These are phyloP conservation scores for Hormaphis cornu DNA, from an alignment of 1,140 invertebrate species.

Conservation along the genomic window DNA sequence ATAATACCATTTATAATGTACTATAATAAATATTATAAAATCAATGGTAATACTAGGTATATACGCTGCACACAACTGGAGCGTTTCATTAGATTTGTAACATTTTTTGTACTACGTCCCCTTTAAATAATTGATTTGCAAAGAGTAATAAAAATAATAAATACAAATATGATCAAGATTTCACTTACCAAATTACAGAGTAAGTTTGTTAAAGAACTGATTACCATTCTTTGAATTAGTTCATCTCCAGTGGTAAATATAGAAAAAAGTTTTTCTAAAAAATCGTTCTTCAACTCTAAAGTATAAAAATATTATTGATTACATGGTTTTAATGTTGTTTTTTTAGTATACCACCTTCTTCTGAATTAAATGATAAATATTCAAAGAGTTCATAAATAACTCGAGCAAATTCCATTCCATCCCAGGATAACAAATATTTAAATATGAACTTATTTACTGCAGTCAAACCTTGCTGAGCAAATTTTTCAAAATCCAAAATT, in stretches of 20 bases:
- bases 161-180: too few relatives aligned
- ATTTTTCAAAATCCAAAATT: slow-evolving; percentile 18
- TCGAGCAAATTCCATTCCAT: slow-evolving; percentile 1
- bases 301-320: not conserved
- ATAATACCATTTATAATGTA: too few relatives aligned
- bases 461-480: not conserved
- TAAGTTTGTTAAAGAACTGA: slow-evolving; percentile 16
- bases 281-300: slow-evolving; percentile 3
- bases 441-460: slow-evolving; percentile 11
- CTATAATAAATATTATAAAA: too few relatives aligned
- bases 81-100: too few relatives aligned
- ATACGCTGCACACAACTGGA: too few relatives aligned
- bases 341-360: slow-evolving; percentile 12
- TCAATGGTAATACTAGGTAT: too few relatives aligned
- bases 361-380: slow-evolving; percentile 11
- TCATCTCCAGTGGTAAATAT: slow-evolving; percentile 16
- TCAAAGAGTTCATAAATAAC: slow-evolving; percentile 10
- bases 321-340: not conserved
- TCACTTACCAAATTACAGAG: slow-evolving; percentile 27
- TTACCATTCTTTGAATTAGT: slow-evolving; percentile 9
- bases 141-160: too few relatives aligned
- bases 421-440: slow-evolving; percentile 1
- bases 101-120: too few relatives aligned
- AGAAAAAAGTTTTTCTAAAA: slow-evolving; percentile 11
- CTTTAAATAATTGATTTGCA: too few relatives aligned